Evolutionary conservation across 2,888 invertebrate species (phyloP), one percentile per base, ranked within the genome.

Genomic region (Sphinx pinastri): DNA sequence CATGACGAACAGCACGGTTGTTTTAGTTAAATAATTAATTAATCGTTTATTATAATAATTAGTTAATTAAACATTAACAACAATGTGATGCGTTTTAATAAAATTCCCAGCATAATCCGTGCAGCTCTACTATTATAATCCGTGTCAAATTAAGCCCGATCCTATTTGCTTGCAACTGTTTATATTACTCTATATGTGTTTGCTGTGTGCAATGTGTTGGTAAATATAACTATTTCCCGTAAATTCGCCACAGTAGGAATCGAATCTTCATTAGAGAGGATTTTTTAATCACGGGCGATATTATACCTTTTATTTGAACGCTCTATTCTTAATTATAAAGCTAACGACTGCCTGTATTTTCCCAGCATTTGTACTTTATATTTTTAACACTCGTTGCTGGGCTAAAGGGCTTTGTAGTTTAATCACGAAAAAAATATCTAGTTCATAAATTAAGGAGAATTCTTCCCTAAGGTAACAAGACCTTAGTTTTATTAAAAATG

Each of bases 401-500:
- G 19, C 13, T 19, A 63, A 45, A 19, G 16, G 47, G 19, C 63
- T 59, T 8, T 47, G 25, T 60, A 49, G 5, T 49, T 63, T 63
- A 63, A 63, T 63, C 63, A 49, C 49, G 49, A 19, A 63, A 19
- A 55, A 60, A 63, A 63, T 63, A 49, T 63, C 19, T 63, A 63
- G 63, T 47, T 63, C 47, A 25, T 63, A 63, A 63, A 63, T 63
- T 19, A 47, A 12, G 19, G 63, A 49, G 19, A 63, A 63, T 63
- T 13, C 63, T 63, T 63, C 49, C 49, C 63, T 49, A 63, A 63
- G 63, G 63, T 49, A 47, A 63, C 8, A 47, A 47, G 19, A 25
- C 63, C 47, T 19, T 60, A 25, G 63, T 63, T 63, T 63, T 63
- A 67, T 54, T 55, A 67, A 67, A 67, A 67, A 67, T 31, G 31